Conservation (phyloP, 2,113 vertebrate genomes). For the Symphodus melops region DNA sequence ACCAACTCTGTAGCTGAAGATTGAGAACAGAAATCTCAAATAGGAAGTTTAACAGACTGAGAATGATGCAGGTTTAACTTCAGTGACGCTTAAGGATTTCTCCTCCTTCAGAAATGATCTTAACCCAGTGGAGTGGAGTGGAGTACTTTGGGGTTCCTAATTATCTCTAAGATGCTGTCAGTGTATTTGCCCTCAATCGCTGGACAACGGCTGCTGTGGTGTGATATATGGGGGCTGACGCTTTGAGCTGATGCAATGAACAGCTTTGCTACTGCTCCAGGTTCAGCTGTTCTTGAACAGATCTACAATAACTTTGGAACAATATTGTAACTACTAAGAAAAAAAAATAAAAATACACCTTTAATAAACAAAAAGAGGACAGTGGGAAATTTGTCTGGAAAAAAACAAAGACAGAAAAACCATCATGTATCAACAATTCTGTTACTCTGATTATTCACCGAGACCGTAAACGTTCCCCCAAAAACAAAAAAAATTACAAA, state of each 20-base stretch:
- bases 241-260: neutral
- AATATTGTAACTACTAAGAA: neutral
- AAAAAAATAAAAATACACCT: neutral
- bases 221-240: constrained; percentile 3
- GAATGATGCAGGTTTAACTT: neutral
- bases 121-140: constrained; percentile 7
- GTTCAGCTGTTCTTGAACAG: too few relatives aligned
- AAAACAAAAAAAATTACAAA: constrained; percentile 3
- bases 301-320: too few relatives aligned
- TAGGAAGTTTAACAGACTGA: neutral
- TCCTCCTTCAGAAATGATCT: neutral
- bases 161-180: neutral
- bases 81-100: neutral
- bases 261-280: neutral
- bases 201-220: constrained; percentile 8
- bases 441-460: too few relatives aligned
- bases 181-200: constrained; percentile 1
- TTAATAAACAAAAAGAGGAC: neutral
- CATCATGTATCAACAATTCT: too few relatives aligned
- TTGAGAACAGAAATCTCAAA: neutral
- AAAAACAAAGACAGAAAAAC: neutral
- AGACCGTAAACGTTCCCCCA: too few relatives aligned
- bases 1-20: constrained; percentile 60
- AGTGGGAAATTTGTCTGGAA: neutral
- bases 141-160: neutral